phyloP scores from a whole-genome alignment of 2,113 vertebrate genomes.

The Thinocorus orbignyianus region DNA sequence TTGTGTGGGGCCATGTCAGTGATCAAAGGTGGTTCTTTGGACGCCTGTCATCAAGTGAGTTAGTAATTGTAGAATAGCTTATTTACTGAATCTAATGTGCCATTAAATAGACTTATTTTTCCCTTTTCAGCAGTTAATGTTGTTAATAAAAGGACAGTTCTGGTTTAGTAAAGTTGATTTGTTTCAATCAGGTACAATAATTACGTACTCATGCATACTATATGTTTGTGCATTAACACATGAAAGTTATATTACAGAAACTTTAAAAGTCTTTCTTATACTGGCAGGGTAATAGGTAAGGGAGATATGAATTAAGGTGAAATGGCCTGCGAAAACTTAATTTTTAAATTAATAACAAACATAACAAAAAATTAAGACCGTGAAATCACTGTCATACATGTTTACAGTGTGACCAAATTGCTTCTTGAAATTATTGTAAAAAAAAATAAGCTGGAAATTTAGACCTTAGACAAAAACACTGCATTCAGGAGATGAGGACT shows the following conservation, averaged over 20 bases:
- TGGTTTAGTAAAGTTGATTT: conserved; percentile 66
- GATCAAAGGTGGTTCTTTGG: conserved; percentile 77
- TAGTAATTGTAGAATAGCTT: conserved; percentile 67
- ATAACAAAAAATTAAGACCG: background rate
- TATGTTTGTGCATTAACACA: background rate
- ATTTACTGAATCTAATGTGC: conserved; percentile 74
- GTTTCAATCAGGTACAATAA: conserved; percentile 60
- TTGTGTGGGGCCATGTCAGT: conserved; percentile 70
- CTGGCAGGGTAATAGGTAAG: background rate
- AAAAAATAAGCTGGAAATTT: background rate
- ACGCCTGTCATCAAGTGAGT: conserved; percentile 73
- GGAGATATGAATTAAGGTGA: background rate
- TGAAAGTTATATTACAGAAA: background rate
- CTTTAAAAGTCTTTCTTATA: background rate
- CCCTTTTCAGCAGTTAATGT: conserved; percentile 66
- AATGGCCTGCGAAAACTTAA: background rate
- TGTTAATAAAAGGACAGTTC: conserved; percentile 60
- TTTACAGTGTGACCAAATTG: background rate
- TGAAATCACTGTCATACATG: background rate
- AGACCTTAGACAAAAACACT: background rate
- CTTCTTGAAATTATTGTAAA: background rate
- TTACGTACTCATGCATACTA: background rate
- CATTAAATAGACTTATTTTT: conserved; percentile 72
- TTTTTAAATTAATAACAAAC: background rate
- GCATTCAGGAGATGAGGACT: background rate